A percentile compares a stretch with the other conserved stretches of the same genome.
These are phyloP conservation scores for Aphodius sticticus DNA, from an alignment of 2,888 invertebrate genomes.

Conservation along the genomic window DNA sequence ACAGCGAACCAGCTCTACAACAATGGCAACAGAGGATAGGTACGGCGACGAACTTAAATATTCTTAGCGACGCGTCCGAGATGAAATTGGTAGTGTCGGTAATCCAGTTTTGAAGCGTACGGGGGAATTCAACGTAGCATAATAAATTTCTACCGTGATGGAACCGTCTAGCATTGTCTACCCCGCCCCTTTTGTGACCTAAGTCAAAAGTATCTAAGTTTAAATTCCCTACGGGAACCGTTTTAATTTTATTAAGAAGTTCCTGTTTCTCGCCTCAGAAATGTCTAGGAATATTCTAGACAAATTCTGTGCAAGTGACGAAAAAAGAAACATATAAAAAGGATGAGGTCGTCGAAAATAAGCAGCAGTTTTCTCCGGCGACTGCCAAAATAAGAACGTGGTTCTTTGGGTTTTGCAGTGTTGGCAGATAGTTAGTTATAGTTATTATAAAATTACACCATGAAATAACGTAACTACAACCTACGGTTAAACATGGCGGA, in stretches of 20 bases:
- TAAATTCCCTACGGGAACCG: neutral
- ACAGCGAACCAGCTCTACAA: neutral
- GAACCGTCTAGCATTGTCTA: neutral
- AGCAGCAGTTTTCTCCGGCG: neutral
- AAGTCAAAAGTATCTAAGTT: neutral
- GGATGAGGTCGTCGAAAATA: neutral
- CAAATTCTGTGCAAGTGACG: neutral
- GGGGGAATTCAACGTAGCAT: neutral
- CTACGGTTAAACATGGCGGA: no score
- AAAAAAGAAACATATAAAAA: neutral
- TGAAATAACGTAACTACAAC: no score
- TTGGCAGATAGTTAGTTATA: no score
- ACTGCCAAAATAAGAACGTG: neutral
- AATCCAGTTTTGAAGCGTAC: slow-evolving; percentile 4
- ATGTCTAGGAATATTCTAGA: neutral
- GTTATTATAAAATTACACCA: no score
- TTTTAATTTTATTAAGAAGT: neutral
- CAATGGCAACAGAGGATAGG: neutral
- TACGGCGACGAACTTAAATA: neutral
- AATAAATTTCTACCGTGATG: neutral
- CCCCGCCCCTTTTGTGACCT: neutral
- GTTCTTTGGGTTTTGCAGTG: no score
- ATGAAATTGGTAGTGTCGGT: neutral
- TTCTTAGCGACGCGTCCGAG: neutral
- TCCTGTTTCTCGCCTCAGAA: neutral